Conservation (phyloP, 1,140 invertebrate species). For the Drosophila punjabiensis region DNA sequence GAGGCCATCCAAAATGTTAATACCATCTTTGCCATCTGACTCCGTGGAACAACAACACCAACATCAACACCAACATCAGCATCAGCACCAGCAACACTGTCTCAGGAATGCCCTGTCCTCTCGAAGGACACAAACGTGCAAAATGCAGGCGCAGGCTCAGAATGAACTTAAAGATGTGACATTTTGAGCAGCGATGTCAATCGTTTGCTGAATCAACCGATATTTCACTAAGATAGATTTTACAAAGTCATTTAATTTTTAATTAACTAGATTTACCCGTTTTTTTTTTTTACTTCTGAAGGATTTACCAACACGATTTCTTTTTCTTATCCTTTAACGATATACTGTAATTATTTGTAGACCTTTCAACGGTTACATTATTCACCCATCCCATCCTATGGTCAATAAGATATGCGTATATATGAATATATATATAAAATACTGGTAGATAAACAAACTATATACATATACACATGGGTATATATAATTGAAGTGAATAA, state of each 20-base stretch:
- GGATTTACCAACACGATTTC: conserved; percentile 11
- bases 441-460: conserved; percentile 21
- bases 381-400: conserved; percentile 11
- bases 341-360: neutral
- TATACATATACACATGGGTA: conserved; percentile 6
- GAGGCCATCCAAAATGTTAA: conserved; percentile 12
- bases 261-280: conserved; percentile 6
- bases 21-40: conserved; percentile 18
- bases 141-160: conserved; percentile 88
- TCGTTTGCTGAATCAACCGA: conserved; percentile 9
- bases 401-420: conserved; percentile 6
- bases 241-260: conserved; percentile 11
- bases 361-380: conserved; percentile 6
- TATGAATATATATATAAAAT: conserved; percentile 1
- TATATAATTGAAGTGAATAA: conserved; percentile 44
- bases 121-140: conserved; percentile 80
- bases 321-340: conserved; percentile 1
- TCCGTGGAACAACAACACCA: conserved; percentile 14
- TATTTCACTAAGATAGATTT: conserved; percentile 25
- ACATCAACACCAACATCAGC: conserved; percentile 3
- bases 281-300: conserved; percentile 18
- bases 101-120: conserved; percentile 40
- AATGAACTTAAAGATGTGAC: conserved; percentile 89
- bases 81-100: conserved; percentile 26
- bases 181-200: conserved; percentile 82